A percentile compares a stretch with the other conserved stretches of the same genome.
These are phyloP conservation scores for Tiphia femorata DNA, from an alignment of 2,888 invertebrate genomes.

Conservation along the genomic window DNA sequence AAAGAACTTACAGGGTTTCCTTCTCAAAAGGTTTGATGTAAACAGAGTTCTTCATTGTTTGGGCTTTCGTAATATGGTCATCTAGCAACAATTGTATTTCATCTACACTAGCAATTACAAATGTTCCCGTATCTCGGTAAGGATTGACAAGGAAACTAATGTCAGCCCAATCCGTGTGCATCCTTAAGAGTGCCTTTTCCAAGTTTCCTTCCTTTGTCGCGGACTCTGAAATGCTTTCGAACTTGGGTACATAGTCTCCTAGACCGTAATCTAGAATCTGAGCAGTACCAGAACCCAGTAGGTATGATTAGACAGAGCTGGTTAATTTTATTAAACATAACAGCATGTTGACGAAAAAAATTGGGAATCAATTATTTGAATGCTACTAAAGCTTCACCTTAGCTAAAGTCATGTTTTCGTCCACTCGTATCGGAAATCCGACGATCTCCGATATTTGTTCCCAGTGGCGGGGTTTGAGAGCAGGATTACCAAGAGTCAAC, in stretches of 20 bases:
- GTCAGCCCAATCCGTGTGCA: slow-evolving; percentile 92
- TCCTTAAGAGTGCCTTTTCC: slow-evolving; percentile 89
- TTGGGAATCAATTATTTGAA: too few species aligned
- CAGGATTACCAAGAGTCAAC: slow-evolving; percentile 93
- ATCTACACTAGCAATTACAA: slow-evolving; percentile 89
- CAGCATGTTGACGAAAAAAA: not conserved
- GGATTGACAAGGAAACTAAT: slow-evolving; percentile 80
- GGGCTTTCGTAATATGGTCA: slow-evolving; percentile 96
- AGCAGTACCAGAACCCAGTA: not conserved
- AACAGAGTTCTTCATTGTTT: slow-evolving; percentile 97
- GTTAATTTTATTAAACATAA: not conserved
- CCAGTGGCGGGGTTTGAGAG: slow-evolving; percentile 93
- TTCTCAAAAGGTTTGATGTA: slow-evolving; percentile 96
- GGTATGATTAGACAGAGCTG: too few species aligned
- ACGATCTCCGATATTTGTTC: slow-evolving; percentile 94
- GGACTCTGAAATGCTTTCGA: slow-evolving; percentile 92
- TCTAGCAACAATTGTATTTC: slow-evolving; percentile 94
- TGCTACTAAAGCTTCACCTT: slow-evolving; percentile 72
- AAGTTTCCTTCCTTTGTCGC: slow-evolving; percentile 96
- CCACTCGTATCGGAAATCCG: slow-evolving; percentile 91
- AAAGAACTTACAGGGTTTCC: slow-evolving; percentile 78
- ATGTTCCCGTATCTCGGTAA: slow-evolving; percentile 90
- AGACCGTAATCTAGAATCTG: slow-evolving; percentile 86
- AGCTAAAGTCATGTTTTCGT: slow-evolving; percentile 84
- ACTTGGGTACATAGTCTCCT: slow-evolving; percentile 88